phyloP scores from a whole-genome alignment of 1,140 invertebrate genomes.

The Aphelinus atriplicis region DNA sequence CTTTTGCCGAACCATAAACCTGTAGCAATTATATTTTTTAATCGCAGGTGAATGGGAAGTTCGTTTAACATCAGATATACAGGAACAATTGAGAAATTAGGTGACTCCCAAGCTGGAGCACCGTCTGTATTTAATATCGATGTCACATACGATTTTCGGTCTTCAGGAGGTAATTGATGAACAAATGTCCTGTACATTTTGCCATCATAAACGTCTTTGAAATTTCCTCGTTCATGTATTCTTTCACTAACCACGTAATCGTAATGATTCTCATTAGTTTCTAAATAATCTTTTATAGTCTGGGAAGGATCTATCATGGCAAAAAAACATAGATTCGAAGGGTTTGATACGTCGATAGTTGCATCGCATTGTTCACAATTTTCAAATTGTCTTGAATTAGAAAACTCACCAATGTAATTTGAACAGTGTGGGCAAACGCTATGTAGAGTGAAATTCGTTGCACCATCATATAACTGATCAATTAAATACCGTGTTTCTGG shows the following conservation, averaged over 20 bases:
- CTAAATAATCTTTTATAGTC: background rate
- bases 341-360: background rate
- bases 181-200: constrained; percentile 19
- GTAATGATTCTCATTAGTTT: constrained; percentile 15
- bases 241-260: constrained; percentile 1
- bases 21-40: constrained; percentile 1
- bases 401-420: too few relatives aligned
- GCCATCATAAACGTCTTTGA: constrained; percentile 24
- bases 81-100: constrained; percentile 24
- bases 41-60: constrained; percentile 12
- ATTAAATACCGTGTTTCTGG: too few relatives aligned
- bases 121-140: constrained; percentile 25
- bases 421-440: too few relatives aligned
- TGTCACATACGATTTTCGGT: constrained; percentile 8
- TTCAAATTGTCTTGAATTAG: too few relatives aligned
- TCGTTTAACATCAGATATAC: constrained; percentile 31
- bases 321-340: constrained; percentile 1
- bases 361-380: background rate
- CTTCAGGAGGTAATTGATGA: background rate
- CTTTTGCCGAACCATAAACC: constrained; percentile 26
- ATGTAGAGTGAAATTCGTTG: too few relatives aligned
- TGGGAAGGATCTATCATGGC: background rate
- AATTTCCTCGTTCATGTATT: constrained; percentile 6
- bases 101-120: constrained; percentile 22
- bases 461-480: too few relatives aligned